Base-by-base conservation (phyloP, 1,140 invertebrate species). In the Drosophila bifasciata region DNA sequence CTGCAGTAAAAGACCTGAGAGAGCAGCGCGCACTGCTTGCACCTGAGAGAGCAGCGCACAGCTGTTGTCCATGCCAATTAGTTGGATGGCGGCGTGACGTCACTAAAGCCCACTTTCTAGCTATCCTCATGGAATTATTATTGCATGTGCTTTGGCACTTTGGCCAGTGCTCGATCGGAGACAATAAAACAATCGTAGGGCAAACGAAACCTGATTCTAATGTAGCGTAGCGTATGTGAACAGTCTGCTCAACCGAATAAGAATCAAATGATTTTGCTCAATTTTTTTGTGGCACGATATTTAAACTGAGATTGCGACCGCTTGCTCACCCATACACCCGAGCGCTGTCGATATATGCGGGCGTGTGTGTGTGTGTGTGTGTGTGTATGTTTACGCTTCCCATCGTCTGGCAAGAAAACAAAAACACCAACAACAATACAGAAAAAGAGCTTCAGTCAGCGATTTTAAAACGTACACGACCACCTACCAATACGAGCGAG, bases 371-470 rank as follows among this genome's bases (percentile, higher is more conserved):
- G 36, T 46, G 32, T 45, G 39, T 62, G 49, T 71, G n/a, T n/a
- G n/a, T n/a, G n/a, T n/a, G n/a, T n/a, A n/a, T n/a, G 56, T 49
- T 64, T 71, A 71, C 61, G 32, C 55, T 58, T 41, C 57, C 28
- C 59, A 23, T 28, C 41, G 64, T 61, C 16, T 62, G 40, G 44
- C 44, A 23, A 53, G 59, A 71, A 63, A 44, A 28, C 7, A 36
- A 52, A 44, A 62, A 66, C 56, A 56, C 56, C 57, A 57, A 73
- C 60, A 56, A 67, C 52, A 57, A 48, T 16, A 13, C 17, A 64
- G 62, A 73, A 74, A 55, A 74, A 55, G 58, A 83, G 74, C 75
- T 78, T 52, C 57, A 52, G 51, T 71, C 62, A 76, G 68, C 68
- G 45, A 71, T 81, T 74, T 74, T 59, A 36, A 58, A 60, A 43